Evolutionary conservation across 1,140 invertebrate genomes (phyloP).

Genomic region (Oryctes rhinoceros): DNA sequence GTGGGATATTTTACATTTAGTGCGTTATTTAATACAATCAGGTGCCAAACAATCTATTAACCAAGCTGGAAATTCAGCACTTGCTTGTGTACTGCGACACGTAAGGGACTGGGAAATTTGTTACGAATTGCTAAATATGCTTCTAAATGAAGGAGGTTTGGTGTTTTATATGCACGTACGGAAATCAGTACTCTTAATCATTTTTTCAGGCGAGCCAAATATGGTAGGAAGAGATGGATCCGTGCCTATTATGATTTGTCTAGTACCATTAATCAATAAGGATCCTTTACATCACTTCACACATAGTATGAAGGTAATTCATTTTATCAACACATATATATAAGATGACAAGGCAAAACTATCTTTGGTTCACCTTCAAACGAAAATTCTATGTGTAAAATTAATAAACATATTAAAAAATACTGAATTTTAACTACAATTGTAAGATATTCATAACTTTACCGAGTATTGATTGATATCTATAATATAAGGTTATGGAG

Average conservation of each 20-base stretch:
- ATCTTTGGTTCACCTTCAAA: not conserved
- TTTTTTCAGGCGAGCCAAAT: slow-evolving; percentile 68
- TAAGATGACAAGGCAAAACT: not conserved
- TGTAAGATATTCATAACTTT: too few relatives aligned
- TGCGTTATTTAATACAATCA: slow-evolving; percentile 69
- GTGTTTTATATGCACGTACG: not conserved
- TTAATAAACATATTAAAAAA: too few relatives aligned
- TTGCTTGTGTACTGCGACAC: slow-evolving; percentile 77
- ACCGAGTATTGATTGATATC: too few relatives aligned
- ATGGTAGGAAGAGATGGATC: slow-evolving; percentile 76
- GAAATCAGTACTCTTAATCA: slow-evolving; percentile 7
- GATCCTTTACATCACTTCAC: slow-evolving; percentile 78
- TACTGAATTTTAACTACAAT: too few relatives aligned
- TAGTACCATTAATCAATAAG: slow-evolving; percentile 79
- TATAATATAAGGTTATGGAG: too few relatives aligned
- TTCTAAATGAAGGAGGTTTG: slow-evolving; percentile 71
- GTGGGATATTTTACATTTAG: slow-evolving; percentile 76
- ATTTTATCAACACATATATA: not conserved
- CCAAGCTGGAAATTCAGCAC: slow-evolving; percentile 74
- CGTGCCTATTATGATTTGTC: slow-evolving; percentile 77
- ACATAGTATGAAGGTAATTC: slow-evolving; percentile 74
- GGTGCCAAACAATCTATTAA: slow-evolving; percentile 75
- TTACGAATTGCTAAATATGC: slow-evolving; percentile 76
- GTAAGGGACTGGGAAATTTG: slow-evolving; percentile 80
- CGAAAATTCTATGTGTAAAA: not conserved